Evolutionary conservation across 2,888 invertebrate genomes (phyloP).

Genomic region (Serrognathus titanus): DNA sequence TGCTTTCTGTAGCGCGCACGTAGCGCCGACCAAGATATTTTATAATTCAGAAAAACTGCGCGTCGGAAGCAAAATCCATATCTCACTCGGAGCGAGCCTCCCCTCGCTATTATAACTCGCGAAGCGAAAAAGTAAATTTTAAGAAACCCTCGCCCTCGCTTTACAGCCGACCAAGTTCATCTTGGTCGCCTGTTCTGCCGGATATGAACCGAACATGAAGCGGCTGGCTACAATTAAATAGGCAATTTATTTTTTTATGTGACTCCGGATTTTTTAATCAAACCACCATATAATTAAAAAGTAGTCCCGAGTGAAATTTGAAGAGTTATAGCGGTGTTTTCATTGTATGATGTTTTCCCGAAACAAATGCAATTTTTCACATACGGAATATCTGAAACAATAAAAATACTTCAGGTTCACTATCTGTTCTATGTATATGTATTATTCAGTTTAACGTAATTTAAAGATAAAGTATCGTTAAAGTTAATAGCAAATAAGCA

Average conservation of each 20-base stretch:
- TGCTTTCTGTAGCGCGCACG: slow-evolving; percentile 31
- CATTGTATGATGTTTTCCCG: no score
- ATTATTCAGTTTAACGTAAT: no score
- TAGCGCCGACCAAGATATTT: slow-evolving; percentile 41
- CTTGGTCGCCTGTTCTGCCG: slow-evolving; percentile 23
- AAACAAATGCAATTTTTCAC: no score
- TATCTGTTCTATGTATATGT: no score
- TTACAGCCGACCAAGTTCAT: slow-evolving; percentile 40
- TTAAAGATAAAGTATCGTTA: no score
- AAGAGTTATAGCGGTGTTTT: no score
- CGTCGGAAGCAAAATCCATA: slow-evolving; percentile 51
- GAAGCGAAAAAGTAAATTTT: slow-evolving; percentile 51
- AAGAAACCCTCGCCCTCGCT: slow-evolving; percentile 35
- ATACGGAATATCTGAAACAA: no score
- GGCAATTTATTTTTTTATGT: slow-evolving; percentile 48
- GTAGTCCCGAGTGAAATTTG: slow-evolving; percentile 16
- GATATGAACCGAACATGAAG: slow-evolving; percentile 5
- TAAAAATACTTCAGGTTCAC: no score
- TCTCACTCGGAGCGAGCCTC: slow-evolving; percentile 42
- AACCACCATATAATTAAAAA: slow-evolving; percentile 42
- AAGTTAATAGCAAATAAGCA: slow-evolving; percentile 3
- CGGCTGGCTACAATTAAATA: slow-evolving; percentile 44
- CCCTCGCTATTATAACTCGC: slow-evolving; percentile 50
- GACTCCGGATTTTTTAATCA: slow-evolving; percentile 48
- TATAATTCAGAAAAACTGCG: slow-evolving; percentile 44